Conservation (phyloP, 2,888 invertebrate genomes). For the Calameuta filiformis region DNA sequence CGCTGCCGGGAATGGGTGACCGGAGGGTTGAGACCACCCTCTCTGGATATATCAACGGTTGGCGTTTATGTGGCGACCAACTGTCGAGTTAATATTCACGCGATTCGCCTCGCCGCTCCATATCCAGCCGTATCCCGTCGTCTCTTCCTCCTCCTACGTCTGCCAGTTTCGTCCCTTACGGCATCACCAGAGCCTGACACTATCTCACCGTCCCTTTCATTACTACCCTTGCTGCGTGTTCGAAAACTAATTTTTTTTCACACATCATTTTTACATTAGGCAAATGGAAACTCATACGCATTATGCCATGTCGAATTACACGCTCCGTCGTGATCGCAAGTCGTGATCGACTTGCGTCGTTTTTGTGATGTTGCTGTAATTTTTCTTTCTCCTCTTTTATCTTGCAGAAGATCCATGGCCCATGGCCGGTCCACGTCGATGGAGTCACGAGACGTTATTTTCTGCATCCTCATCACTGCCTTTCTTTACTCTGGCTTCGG, state of each 20-base stretch:
- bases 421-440: slow-evolving; percentile 49
- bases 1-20: slow-evolving; percentile 34
- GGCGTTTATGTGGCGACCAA: slow-evolving; percentile 55
- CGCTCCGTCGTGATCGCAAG: background rate
- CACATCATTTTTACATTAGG: background rate
- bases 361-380: background rate
- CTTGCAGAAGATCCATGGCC: slow-evolving; percentile 40
- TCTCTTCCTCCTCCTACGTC: background rate
- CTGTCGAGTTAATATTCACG: slow-evolving; percentile 56
- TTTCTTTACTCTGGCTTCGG: slow-evolving; percentile 44
- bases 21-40: slow-evolving; percentile 24
- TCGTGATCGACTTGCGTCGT: background rate
- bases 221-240: background rate
- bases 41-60: slow-evolving; percentile 50
- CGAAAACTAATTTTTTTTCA: background rate
- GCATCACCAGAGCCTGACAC: background rate
- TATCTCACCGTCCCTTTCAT: background rate
- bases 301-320: background rate
- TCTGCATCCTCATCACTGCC: slow-evolving; percentile 40
- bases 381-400: background rate
- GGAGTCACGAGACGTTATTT: slow-evolving; percentile 47
- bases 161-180: background rate
- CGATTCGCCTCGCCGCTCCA: slow-evolving; percentile 35
- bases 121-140: slow-evolving; percentile 8
- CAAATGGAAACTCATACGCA: background rate